These are phyloP conservation scores for Eira barbara DNA, from an alignment of 2,113 vertebrate species.

Conservation along the genomic window DNA sequence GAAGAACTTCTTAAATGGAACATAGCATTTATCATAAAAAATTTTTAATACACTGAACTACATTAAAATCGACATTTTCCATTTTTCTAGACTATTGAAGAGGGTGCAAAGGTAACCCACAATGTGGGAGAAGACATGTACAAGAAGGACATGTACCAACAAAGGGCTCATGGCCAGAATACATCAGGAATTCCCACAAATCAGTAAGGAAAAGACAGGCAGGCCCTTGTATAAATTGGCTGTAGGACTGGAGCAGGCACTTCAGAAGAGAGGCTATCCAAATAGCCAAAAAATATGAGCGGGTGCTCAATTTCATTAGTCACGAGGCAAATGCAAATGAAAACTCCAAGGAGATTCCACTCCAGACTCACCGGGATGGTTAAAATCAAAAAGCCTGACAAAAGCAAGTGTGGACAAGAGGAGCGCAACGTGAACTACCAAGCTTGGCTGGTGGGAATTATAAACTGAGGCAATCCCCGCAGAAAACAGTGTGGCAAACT, in stretches of 20 bases:
- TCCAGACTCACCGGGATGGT: not conserved
- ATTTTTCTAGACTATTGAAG: not conserved
- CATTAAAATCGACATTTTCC: not conserved
- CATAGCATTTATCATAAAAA: not conserved
- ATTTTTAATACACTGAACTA: not conserved
- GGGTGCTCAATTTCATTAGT: not conserved
- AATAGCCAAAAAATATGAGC: not conserved
- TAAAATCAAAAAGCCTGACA: not conserved
- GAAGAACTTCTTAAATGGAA: not conserved
- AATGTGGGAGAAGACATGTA: not conserved
- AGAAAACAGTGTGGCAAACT: not conserved
- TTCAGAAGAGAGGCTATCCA: not conserved
- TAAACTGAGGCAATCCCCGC: not conserved
- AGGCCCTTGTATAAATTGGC: not conserved
- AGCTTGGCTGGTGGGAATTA: not conserved
- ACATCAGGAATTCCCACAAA: not conserved
- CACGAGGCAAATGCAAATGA: not conserved
- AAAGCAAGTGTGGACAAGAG: not conserved
- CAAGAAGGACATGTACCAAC: not conserved
- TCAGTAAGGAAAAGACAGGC: not conserved
- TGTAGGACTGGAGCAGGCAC: not conserved
- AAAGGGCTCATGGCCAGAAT: not conserved
- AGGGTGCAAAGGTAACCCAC: not conserved
- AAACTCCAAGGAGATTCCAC: not conserved
- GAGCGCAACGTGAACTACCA: not conserved